Evolutionary conservation across 1,140 invertebrate species (phyloP).

Genomic region (Apis florea): DNA sequence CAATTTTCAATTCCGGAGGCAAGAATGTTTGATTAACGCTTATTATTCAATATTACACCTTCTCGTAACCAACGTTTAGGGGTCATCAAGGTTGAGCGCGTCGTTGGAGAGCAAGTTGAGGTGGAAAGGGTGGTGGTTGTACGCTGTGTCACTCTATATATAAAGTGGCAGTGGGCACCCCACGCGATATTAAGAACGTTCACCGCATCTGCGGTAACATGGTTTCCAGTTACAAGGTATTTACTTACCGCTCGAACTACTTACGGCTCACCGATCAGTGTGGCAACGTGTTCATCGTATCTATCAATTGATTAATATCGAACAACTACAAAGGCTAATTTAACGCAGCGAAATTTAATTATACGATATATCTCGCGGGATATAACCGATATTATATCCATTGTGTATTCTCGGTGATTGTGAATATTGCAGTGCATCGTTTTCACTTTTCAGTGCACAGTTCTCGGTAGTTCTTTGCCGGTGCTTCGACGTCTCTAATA

Average conservation of each 20-base stretch:
- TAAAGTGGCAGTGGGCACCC: conserved; percentile 73
- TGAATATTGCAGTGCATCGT: conserved; percentile 23
- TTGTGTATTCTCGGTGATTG: conserved; percentile 12
- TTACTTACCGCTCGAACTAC: conserved; percentile 36
- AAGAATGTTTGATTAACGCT: background rate
- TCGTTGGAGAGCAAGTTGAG: conserved; percentile 26
- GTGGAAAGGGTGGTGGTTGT: conserved; percentile 67
- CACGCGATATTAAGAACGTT: conserved; percentile 78
- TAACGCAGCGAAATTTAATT: no score
- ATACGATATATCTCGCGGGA: background rate
- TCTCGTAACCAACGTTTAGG: conserved; percentile 62
- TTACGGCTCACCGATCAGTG: conserved; percentile 52
- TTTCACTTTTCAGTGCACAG: background rate
- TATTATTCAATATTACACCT: conserved; percentile 36
- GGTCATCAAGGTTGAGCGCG: conserved; percentile 75
- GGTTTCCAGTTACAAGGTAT: conserved; percentile 79
- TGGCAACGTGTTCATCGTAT: conserved; percentile 18
- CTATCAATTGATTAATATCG: background rate
- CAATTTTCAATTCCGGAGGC: background rate
- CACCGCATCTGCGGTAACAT: conserved; percentile 80
- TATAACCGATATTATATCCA: background rate
- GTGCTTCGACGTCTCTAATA: background rate
- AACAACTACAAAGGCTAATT: background rate
- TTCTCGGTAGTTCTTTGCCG: background rate
- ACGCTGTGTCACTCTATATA: conserved; percentile 79